Evolutionary conservation across 2,888 invertebrate genomes (phyloP), one percentile per base, ranked within the genome.

Genomic region (Lingula anatina): DNA sequence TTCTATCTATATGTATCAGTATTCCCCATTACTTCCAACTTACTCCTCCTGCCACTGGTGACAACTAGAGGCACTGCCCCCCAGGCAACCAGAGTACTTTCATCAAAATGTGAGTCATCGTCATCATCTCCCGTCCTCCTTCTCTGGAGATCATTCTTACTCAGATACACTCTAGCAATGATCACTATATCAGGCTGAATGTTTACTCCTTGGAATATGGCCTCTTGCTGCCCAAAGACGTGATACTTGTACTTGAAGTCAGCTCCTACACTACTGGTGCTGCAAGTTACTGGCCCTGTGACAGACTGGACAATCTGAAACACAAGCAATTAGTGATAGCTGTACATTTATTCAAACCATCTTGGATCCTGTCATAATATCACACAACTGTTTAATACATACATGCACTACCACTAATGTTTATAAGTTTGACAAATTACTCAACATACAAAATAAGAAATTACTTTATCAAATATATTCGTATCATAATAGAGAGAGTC

Each of bases 201-300:
- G n/a, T 65, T 60, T 15, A 71, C 66, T 40, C 66, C 66, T 43
- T 65, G 56, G 55, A 75, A 75, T 7, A 60, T 58, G 18, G 71
- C 69, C 49, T 73, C 72, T 51, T 73, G 73, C 57, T 70, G 70
- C 18, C 73, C 75, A 50, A 73, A 75, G 18, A 74, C 61, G 54
- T 73, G 75, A 56, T 71, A 71, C 49, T 62, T 58, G 55, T 63
- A 61, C 49, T 66, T 64, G 55, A 70, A 73, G 53, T 65, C 70
- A 39, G 72, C 69, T 46, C 61, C 53, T n/a, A 71, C 72, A 37
- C 67, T 62, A 15, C 70, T 68, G 20, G 73, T 73, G 53, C 65
- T 68, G 54, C 70, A 68, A 26, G 69, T 73, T 20, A 75, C 69
- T 44, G 73, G 71, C 49, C 70, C 65, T 41, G 65, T 65, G 9